Evolutionary conservation across 1,140 invertebrate species (phyloP), one percentile per base, ranked within the genome.

Genomic region (Aphaenogaster ashmeadi): DNA sequence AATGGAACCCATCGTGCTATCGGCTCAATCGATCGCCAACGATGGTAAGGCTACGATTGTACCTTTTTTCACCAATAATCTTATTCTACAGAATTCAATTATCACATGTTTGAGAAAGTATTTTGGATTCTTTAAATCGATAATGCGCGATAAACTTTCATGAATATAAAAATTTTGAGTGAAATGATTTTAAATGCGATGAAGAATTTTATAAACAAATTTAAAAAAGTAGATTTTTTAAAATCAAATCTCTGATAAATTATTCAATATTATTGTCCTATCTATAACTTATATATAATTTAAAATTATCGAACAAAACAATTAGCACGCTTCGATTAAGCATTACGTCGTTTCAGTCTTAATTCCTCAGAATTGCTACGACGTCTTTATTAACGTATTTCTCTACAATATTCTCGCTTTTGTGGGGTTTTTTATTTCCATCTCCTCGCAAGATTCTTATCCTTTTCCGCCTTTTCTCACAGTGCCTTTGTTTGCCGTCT

Each of bases 71-170:
- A 36, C 60, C 52, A 64, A 66, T 78, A 86, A 90, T 89, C 77
- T 84, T 74, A 89, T 89, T 89, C n/a, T 74, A 33, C 54, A 54
- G n/a, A 64, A 89, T 62, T 89, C 66, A 56, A 89, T 90, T 89
- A 89, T 90, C 58, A 89, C 58, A 33, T 47, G 38, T 18, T 15
- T 36, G 18, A 60, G 36, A 33, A 56, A 41, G 21, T 44, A 54
- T 47, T 69, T 84, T 66, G 64, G 21, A 90, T 87, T 89, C 75
- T 83, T 66, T 33, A 47, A 52, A 38, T 87, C 38, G 69, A 89
- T 81, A 88, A 71, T 47, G 21, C 13, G 27, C 27, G 18, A 50
- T 74, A 9, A 74, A 74, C 18, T 38, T 33, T 58, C 33, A 7
- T 8, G 5, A 9, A 38, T 47, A 21, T 47, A 13, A 81, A 81